A percentile compares a stretch with the other conserved stretches of the same genome.
Conservation (phyloP, 1,140 invertebrate species). For the Drosophila santomea region DNA sequence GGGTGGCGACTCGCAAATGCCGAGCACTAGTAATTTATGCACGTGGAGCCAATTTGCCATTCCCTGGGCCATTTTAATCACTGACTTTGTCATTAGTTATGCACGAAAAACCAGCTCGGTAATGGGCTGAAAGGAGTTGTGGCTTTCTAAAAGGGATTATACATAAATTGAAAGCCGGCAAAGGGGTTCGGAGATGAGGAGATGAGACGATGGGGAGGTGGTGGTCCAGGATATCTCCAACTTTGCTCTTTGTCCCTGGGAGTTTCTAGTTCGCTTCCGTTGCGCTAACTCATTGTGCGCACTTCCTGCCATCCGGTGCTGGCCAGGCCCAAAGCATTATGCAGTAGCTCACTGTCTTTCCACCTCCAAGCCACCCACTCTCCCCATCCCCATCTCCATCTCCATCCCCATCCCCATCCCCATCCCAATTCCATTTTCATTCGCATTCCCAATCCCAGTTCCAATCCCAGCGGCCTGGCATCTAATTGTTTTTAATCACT, state of each 20-base stretch:
- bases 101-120: slow-evolving; percentile 39
- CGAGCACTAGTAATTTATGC: slow-evolving; percentile 8
- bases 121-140: slow-evolving; percentile 4
- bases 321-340: slow-evolving; percentile 29
- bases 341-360: slow-evolving; percentile 10
- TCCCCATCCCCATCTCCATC: too few relatives aligned
- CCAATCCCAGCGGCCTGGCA: neutral
- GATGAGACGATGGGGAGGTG: too few relatives aligned
- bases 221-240: slow-evolving; percentile 27
- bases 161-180: slow-evolving; percentile 63
- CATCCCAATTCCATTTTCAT: neutral
- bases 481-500: slow-evolving; percentile 81
- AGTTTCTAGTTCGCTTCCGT: slow-evolving; percentile 66
- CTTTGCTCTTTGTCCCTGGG: slow-evolving; percentile 48
- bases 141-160: slow-evolving; percentile 19
- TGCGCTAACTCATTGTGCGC: slow-evolving; percentile 76
- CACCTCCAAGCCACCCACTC: neutral
- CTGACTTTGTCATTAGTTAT: slow-evolving; percentile 71
- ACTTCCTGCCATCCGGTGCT: slow-evolving; percentile 72
- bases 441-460: neutral
- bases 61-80: slow-evolving; percentile 65
- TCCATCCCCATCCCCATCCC: neutral
- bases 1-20: slow-evolving; percentile 11
- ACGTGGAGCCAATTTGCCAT: slow-evolving; percentile 9
- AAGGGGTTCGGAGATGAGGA: neutral